Percentiles rank a stretch among this genome's conserved stretches.
Evolutionary conservation across 53 echinoderm and acorn worm species (phyloP).

Genomic region (Arbacia lixula): DNA sequence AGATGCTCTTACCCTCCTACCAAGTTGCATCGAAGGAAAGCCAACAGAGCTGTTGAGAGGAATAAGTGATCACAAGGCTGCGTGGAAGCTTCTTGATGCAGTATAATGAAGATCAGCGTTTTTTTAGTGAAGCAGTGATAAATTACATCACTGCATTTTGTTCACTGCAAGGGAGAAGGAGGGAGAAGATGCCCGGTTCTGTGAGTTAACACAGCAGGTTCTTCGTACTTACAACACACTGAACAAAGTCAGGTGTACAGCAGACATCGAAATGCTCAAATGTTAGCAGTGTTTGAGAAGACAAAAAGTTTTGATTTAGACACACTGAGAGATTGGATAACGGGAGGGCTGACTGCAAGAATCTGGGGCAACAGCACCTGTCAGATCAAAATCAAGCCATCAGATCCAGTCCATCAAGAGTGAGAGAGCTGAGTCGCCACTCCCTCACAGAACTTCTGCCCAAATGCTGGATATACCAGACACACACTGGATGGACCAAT

Average conservation of each 20-base stretch:
- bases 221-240: slow-evolving; percentile 52
- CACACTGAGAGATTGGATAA: slow-evolving; percentile 55
- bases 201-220: slow-evolving; percentile 51
- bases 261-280: slow-evolving; percentile 50
- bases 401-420: background rate
- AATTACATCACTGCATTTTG: slow-evolving; percentile 53
- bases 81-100: slow-evolving; percentile 48
- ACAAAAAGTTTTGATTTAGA: slow-evolving; percentile 42
- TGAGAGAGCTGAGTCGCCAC: background rate
- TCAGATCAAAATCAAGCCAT: slow-evolving; percentile 14
- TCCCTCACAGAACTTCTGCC: background rate
- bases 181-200: slow-evolving; percentile 61
- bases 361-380: slow-evolving; percentile 65
- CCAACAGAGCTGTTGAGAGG: slow-evolving; percentile 23
- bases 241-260: slow-evolving; percentile 47
- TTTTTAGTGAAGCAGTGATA: slow-evolving; percentile 46
- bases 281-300: slow-evolving; percentile 37
- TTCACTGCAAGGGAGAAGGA: slow-evolving; percentile 42
- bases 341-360: slow-evolving; percentile 59
- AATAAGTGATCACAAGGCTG: slow-evolving; percentile 27
- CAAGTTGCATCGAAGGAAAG: slow-evolving; percentile 28
- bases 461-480: slow-evolving; percentile 75
- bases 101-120: slow-evolving; percentile 58
- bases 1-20: slow-evolving; percentile 6
- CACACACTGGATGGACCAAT: slow-evolving; percentile 74